These are phyloP conservation scores for Amblyteles armatorius DNA, from an alignment of 2,888 invertebrate species.

Conservation along the genomic window DNA sequence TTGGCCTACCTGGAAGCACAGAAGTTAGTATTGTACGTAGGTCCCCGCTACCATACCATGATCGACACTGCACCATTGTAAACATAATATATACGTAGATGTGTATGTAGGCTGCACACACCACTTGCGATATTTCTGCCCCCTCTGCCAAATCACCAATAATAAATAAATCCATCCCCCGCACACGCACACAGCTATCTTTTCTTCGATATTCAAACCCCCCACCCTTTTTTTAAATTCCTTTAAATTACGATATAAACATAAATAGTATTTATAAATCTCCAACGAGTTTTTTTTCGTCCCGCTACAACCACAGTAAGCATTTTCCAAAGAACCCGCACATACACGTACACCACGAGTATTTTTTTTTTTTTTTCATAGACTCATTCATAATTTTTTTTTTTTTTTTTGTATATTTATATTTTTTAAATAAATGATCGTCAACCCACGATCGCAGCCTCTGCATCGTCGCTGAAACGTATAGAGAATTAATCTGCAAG, in stretches of 20 bases:
- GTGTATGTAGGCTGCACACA: conserved; percentile 81
- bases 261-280: conserved; percentile 24
- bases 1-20: conserved; percentile 85
- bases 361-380: conserved; percentile 30
- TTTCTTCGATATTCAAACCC: background rate
- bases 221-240: conserved; percentile 10
- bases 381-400: conserved; percentile 12
- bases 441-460: conserved; percentile 54
- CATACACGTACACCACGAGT: conserved; percentile 65
- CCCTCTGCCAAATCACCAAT: conserved; percentile 82
- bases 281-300: conserved; percentile 41
- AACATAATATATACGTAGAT: conserved; percentile 75
- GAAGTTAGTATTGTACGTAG: conserved; percentile 85
- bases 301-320: conserved; percentile 73
- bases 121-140: conserved; percentile 80
- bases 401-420: background rate
- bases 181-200: conserved; percentile 65
- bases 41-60: conserved; percentile 84
- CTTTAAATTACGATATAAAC: conserved; percentile 1
- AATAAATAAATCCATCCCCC: conserved; percentile 66
- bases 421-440: conserved; percentile 49
- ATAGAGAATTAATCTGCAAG: conserved; percentile 63
- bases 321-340: conserved; percentile 68
- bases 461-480: conserved; percentile 61
- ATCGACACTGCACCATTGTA: conserved; percentile 84